Conservation (phyloP, 2,113 vertebrate genomes). For the Pleuronectes platessa region DNA sequence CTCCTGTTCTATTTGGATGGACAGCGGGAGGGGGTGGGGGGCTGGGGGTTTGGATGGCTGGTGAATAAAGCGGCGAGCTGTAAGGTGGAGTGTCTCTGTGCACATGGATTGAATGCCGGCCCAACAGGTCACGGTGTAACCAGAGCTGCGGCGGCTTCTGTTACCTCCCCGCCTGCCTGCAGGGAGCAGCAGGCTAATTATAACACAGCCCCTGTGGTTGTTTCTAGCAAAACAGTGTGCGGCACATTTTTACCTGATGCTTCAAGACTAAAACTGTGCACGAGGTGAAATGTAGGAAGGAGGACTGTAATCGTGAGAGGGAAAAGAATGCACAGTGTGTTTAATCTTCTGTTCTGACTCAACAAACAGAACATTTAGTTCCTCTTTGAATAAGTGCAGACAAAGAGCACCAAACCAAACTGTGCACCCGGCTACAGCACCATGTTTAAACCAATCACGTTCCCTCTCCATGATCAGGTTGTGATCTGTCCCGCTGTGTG, state of each 20-base stretch:
- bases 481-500: too few relatives aligned
- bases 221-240: constrained; percentile 40
- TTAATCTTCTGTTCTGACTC: too few relatives aligned
- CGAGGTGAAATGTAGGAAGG: constrained; percentile 4
- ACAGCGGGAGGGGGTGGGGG: neutral
- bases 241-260: constrained; percentile 57
- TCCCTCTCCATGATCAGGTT: neutral
- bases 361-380: too few relatives aligned
- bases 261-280: constrained; percentile 12
- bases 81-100: constrained; percentile 41
- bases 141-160: constrained; percentile 61
- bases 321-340: neutral
- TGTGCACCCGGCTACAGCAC: neutral
- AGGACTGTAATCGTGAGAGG: neutral
- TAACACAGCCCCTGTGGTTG: constrained; percentile 63
- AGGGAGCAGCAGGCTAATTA: constrained; percentile 69
- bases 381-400: too few relatives aligned
- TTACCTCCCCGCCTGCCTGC: constrained; percentile 68
- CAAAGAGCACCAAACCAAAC: too few relatives aligned
- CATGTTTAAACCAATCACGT: neutral
- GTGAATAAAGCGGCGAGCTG: constrained; percentile 57
- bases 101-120: constrained; percentile 48
- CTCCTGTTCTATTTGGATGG: constrained; percentile 50
- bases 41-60: constrained; percentile 30
- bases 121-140: constrained; percentile 72